Conservation (phyloP, 2,797 vertebrate species). For the Bovichtus variegatus region DNA sequence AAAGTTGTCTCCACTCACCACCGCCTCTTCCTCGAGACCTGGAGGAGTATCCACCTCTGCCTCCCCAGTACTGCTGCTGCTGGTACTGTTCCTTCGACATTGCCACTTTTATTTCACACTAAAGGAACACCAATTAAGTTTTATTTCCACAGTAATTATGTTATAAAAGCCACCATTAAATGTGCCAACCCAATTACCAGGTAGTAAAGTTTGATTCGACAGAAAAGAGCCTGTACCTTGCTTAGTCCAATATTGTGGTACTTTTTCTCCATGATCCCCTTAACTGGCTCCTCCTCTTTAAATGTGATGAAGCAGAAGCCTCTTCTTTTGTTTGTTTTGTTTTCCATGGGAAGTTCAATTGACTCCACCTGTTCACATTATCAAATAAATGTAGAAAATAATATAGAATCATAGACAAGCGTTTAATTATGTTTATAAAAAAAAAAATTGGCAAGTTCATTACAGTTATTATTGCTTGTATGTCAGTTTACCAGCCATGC, state of each 20-base stretch:
- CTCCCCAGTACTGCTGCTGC: slow-evolving; percentile 96
- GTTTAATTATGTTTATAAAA: not conserved
- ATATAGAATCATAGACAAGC: not conserved
- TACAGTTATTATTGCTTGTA: too few relatives aligned
- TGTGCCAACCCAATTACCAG: too few relatives aligned
- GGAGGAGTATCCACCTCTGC: slow-evolving; percentile 91
- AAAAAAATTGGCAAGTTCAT: not conserved
- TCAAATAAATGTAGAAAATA: not conserved
- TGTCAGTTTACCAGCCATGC: not conserved
- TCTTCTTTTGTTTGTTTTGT: slow-evolving; percentile 98
- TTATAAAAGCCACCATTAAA: too few relatives aligned
- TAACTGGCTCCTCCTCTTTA: slow-evolving; percentile 97
- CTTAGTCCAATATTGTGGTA: slow-evolving; percentile 98
- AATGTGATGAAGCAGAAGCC: slow-evolving; percentile 99
- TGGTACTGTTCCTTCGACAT: slow-evolving; percentile 99
- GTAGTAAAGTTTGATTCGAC: not conserved
- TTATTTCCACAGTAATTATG: not conserved
- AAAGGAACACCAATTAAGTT: not conserved
- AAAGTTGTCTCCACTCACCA: slow-evolving; percentile 79
- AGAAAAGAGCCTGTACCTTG: slow-evolving; percentile 86
- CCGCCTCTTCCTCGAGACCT: slow-evolving; percentile 94
- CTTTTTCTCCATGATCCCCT: slow-evolving; percentile 99
- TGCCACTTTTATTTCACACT: slow-evolving; percentile 99
- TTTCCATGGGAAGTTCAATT: slow-evolving; percentile 98
- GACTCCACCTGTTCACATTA: slow-evolving; percentile 91